Base-by-base conservation (phyloP, 1,140 invertebrate genomes). In the Zaprionus ghesquierei region DNA sequence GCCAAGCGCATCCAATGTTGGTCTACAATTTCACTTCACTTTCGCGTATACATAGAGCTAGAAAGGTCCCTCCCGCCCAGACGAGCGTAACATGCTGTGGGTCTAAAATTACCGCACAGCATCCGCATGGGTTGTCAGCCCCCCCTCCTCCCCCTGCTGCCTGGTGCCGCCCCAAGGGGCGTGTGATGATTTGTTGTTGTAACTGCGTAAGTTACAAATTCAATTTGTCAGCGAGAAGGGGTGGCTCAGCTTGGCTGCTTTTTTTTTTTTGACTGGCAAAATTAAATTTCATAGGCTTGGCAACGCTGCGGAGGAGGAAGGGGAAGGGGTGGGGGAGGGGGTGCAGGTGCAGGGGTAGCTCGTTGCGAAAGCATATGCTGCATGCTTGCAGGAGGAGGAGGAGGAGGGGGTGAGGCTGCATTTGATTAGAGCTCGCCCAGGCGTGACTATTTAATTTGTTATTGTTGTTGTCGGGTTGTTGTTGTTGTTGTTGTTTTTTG, bases 381-480 rank as follows among this genome's bases (percentile, higher is more conserved):
- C 82, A 87, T 87, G 82, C 84, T 87, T 87, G 75, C 78, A 79
- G 82, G 82, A n/a, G n/a, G n/a, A n/a, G n/a, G n/a, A n/a, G n/a
- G n/a, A n/a, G n/a, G n/a, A n/a, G 82, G 81, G 23, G 20, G 18
- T 35, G 20, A 29, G 46, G 49, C 31, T 66, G 58, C 77, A 63
- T 80, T 87, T 89, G 84, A 79, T 89, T 80, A 84, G 79, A 71
- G 66, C 77, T 72, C 84, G 63, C 31, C 61, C 59, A 75, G 76
- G 84, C 84, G 84, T 82, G 77, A 79, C 61, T 77, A 87, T 87
- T 84, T 87, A 87, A 87, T 87, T 82, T 61, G 66, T 59, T 62
- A 51, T 58, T 69, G 54, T 69, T 74, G 79, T 65, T 38, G 13
- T 65, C 41, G 46, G 27, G 10, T 18, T 74, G 79, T 65, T 38